Percentiles rank a stretch among this genome's conserved stretches.
Evolutionary conservation across 1,140 invertebrate species (phyloP).

Genomic region (Hormaphis cornu): DNA sequence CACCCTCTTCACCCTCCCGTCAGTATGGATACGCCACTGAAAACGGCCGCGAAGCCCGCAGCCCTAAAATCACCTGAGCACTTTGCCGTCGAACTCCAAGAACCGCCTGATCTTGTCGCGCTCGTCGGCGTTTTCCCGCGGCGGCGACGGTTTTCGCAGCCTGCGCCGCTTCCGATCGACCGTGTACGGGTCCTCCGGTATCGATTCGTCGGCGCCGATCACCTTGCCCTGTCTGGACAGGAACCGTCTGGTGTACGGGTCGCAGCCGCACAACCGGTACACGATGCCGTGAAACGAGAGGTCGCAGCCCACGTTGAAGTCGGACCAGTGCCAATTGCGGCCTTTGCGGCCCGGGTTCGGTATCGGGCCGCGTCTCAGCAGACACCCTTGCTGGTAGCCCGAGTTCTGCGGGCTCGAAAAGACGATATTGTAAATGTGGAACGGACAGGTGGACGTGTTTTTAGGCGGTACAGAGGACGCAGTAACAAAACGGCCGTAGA

Average conservation of each 20-base stretch:
- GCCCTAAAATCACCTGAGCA: constrained; percentile 57
- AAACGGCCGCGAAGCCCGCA: too few relatives aligned
- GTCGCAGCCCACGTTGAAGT: constrained; percentile 69
- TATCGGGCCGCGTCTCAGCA: constrained; percentile 63
- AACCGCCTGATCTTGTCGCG: constrained; percentile 49
- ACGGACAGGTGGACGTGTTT: too few relatives aligned
- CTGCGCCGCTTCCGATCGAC: constrained; percentile 39
- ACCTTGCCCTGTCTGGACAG: constrained; percentile 71
- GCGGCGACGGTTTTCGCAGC: not conserved
- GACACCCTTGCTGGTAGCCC: constrained; percentile 63
- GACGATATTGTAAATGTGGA: constrained; percentile 40
- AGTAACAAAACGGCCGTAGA: too few relatives aligned
- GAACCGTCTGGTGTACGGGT: constrained; percentile 57
- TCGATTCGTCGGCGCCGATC: constrained; percentile 56
- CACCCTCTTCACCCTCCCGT: too few relatives aligned
- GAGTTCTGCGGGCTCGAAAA: too few relatives aligned
- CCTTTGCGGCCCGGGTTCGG: constrained; percentile 56
- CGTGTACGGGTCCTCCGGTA: constrained; percentile 61
- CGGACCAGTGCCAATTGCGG: constrained; percentile 68
- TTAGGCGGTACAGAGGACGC: too few relatives aligned
- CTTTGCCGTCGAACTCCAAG: constrained; percentile 60
- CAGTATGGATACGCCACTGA: too few relatives aligned
- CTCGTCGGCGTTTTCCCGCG: too few relatives aligned
- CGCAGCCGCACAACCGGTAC: constrained; percentile 68
- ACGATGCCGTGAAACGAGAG: constrained; percentile 67